These are phyloP conservation scores for Pitangus sulphuratus DNA, from an alignment of 2,797 vertebrate genomes.

Conservation along the genomic window DNA sequence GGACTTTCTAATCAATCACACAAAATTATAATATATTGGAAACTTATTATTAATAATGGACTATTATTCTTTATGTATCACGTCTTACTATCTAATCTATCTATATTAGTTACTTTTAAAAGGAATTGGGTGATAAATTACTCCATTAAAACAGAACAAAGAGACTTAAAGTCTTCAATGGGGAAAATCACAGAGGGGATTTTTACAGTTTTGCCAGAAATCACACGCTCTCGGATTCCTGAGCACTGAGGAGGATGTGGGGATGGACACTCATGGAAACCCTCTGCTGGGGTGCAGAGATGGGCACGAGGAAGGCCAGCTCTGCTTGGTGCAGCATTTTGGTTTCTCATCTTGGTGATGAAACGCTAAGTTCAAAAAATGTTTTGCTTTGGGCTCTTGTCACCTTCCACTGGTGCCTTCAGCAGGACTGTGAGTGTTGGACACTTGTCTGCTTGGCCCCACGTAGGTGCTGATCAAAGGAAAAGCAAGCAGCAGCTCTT, in stretches of 20 bases:
- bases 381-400: background rate
- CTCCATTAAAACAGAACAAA: conserved; percentile 68
- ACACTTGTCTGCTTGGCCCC: background rate
- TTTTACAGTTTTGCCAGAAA: conserved; percentile 1
- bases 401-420: background rate
- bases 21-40: conserved; percentile 17
- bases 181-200: conserved; percentile 15
- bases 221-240: background rate
- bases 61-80: conserved; percentile 53
- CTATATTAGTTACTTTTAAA: conserved; percentile 73
- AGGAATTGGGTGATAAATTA: conserved; percentile 66
- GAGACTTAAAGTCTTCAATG: conserved; percentile 66
- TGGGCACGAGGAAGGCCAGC: accelerated
- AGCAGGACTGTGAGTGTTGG: accelerated
- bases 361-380: accelerated
- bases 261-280: accelerated
- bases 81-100: conserved; percentile 39
- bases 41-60: conserved; percentile 57
- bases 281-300: background rate
- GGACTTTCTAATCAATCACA: conserved; percentile 50
- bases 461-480: background rate
- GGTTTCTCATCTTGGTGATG: background rate
- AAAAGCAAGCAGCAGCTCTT: background rate
- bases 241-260: background rate
- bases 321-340: accelerated